A percentile compares a stretch with the other conserved stretches of the same genome.
Conservation (phyloP, 2,888 invertebrate species). For the Notodonta ziczac region DNA sequence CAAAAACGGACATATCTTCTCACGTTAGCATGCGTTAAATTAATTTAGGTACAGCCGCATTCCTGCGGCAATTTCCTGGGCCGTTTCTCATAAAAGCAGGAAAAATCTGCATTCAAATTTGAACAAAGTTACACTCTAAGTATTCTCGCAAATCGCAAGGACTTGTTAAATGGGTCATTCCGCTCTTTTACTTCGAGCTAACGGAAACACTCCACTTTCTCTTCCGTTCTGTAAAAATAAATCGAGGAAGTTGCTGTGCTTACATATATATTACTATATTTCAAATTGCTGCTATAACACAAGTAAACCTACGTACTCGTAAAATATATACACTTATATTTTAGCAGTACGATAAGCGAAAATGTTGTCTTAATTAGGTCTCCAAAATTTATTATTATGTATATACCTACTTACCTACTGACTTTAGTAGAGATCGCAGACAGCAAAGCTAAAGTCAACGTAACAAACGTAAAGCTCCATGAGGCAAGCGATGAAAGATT, state of each 20-base stretch:
- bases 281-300: not conserved
- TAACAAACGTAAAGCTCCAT: too few relatives aligned
- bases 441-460: too few relatives aligned
- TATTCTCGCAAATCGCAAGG: not conserved
- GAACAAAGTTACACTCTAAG: not conserved
- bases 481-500: too few relatives aligned
- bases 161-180: not conserved
- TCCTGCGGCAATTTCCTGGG: not conserved
- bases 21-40: slow-evolving; percentile 12
- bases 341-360: too few relatives aligned
- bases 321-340: too few relatives aligned
- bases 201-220: slow-evolving; percentile 1
- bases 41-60: not conserved
- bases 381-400: too few relatives aligned
- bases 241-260: not conserved
- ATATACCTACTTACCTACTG: too few relatives aligned
- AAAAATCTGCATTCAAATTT: not conserved
- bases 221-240: slow-evolving; percentile 2
- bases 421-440: too few relatives aligned
- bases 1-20: slow-evolving; percentile 21
- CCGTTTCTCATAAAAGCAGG: not conserved
- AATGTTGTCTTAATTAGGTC: too few relatives aligned
- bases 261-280: not conserved
- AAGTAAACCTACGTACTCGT: not conserved
- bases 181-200: not conserved